Percentiles rank a stretch among this genome's conserved stretches.
Evolutionary conservation across 2,797 vertebrate species (phyloP).

Genomic region (Alcedo quadribrachys): DNA sequence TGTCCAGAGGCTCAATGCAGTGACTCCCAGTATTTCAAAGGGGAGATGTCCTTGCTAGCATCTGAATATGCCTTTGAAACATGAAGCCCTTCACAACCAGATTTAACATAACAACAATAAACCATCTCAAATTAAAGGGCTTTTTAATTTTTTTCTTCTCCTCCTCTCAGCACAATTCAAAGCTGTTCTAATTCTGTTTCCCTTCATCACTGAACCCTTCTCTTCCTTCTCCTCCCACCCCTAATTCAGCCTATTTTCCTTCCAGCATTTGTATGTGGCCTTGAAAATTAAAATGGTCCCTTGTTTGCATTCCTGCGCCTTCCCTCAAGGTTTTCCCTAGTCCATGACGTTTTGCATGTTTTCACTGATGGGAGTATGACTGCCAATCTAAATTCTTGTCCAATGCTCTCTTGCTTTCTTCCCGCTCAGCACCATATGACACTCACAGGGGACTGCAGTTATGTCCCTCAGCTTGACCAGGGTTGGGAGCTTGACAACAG

Average conservation of each 20-base stretch:
- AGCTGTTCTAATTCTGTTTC: slow-evolving; percentile 22
- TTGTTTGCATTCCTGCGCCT: neutral
- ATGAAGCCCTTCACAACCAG: neutral
- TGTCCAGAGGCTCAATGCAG: neutral
- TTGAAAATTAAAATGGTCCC: neutral
- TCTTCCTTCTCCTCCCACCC: neutral
- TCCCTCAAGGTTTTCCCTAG: neutral
- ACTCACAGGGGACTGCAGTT: rapidly evolving
- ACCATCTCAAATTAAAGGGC: slow-evolving; percentile 7
- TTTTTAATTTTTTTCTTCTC: rapidly evolving
- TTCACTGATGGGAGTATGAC: neutral
- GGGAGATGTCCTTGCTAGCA: neutral
- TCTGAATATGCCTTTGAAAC: slow-evolving; percentile 22
- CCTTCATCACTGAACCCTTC: neutral
- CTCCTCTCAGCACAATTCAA: slow-evolving; percentile 1
- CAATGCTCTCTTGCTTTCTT: neutral
- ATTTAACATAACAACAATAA: slow-evolving; percentile 2
- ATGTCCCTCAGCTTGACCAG: neutral
- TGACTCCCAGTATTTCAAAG: neutral
- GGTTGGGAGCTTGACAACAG: neutral
- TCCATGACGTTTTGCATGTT: neutral
- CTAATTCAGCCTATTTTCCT: neutral
- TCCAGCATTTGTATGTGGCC: neutral
- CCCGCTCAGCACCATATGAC: neutral
- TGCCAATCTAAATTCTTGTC: neutral